Percentiles rank a stretch among this genome's conserved stretches.
phyloP scores from a whole-genome alignment of 2,797 vertebrate species.

The Philypnodon macrostomus region DNA sequence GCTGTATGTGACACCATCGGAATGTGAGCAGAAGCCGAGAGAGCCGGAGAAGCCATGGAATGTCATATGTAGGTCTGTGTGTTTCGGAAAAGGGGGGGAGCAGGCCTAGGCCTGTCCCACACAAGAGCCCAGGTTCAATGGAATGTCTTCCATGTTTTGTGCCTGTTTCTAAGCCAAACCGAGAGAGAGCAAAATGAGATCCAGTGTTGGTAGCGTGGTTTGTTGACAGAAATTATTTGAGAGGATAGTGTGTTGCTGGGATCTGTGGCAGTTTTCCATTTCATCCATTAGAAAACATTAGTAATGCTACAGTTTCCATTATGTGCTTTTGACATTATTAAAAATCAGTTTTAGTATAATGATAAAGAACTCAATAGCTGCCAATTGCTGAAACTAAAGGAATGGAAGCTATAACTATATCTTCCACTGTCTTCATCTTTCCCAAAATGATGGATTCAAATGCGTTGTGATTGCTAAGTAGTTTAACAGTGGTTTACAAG shows the following conservation, averaged over 20 bases:
- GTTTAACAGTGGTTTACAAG: background rate
- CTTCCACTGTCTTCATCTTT: background rate
- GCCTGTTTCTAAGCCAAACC: background rate
- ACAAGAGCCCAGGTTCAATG: slow-evolving; percentile 6
- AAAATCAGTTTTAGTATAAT: background rate
- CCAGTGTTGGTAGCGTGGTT: background rate
- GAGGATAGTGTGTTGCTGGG: background rate
- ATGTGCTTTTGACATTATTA: background rate
- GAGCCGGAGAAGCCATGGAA: slow-evolving; percentile 49
- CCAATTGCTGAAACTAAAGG: too few species aligned
- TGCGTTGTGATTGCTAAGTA: background rate
- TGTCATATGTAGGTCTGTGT: slow-evolving; percentile 40
- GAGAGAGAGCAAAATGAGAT: slow-evolving; percentile 2
- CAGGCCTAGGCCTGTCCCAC: slow-evolving; percentile 44
- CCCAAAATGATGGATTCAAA: background rate
- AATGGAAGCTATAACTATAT: background rate
- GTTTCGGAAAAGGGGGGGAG: slow-evolving; percentile 18
- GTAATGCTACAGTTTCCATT: background rate
- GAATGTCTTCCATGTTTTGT: slow-evolving; percentile 16
- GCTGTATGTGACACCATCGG: slow-evolving; percentile 38
- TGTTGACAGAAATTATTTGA: background rate
- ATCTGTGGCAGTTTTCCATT: background rate
- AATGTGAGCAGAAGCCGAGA: slow-evolving; percentile 42
- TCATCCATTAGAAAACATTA: background rate
- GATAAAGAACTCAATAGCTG: background rate